Conservation (phyloP, 2,113 vertebrate species). For the Irena cyanogastra region DNA sequence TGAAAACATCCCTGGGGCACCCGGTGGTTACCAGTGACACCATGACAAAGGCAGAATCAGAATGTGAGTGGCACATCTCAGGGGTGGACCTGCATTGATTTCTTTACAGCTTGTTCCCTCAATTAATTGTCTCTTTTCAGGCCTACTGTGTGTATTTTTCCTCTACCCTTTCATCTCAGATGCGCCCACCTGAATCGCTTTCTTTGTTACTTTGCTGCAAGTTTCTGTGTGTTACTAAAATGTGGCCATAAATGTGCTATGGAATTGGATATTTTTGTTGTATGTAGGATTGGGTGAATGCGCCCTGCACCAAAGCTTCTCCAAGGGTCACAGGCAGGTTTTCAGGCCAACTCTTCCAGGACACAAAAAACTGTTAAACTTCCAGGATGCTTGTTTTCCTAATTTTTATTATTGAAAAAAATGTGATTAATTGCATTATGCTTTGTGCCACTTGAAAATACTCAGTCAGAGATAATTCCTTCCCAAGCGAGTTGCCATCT, state of each 20-base stretch:
- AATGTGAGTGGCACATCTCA: neutral
- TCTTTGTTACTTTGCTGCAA: neutral
- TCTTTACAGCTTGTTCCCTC: neutral
- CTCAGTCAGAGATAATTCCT: slow-evolving; percentile 26
- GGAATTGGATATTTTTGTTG: neutral
- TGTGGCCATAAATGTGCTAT: neutral
- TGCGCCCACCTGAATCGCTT: neutral
- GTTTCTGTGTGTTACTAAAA: neutral
- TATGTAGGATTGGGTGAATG: neutral
- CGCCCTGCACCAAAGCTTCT: neutral
- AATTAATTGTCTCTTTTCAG: neutral
- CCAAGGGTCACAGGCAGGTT: neutral
- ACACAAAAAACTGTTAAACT: neutral
- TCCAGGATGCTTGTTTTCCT: neutral
- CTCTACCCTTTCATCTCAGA: neutral
- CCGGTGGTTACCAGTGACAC: neutral
- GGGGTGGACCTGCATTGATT: neutral
- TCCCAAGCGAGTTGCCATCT: neutral
- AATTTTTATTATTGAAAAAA: neutral
- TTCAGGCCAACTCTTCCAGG: neutral
- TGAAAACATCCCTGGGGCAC: neutral
- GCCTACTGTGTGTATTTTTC: neutral
- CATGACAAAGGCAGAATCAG: neutral
- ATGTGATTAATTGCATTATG: neutral
- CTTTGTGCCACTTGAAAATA: neutral